These are phyloP conservation scores for Trinorchestia longiramus DNA, from an alignment of 1,140 invertebrate genomes.

Conservation along the genomic window DNA sequence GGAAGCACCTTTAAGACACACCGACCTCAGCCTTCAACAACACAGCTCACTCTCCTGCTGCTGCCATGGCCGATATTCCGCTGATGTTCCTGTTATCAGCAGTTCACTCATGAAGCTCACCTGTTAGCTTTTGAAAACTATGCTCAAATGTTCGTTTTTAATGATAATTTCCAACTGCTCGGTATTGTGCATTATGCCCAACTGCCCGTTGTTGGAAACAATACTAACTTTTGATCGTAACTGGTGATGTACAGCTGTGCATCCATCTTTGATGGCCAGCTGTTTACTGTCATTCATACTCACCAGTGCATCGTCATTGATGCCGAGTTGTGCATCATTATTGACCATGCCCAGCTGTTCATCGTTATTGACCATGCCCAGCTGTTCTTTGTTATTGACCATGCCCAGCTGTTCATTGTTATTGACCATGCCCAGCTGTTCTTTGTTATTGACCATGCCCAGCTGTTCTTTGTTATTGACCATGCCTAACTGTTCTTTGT, in stretches of 20 bases:
- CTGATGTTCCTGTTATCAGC: no score
- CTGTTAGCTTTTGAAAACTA: not conserved
- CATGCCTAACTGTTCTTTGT: no score
- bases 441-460: no score
- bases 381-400: no score
- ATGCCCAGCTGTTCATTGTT: no score
- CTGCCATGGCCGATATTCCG: not conserved
- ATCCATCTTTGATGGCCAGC: not conserved
- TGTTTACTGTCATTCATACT: not conserved
- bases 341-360: no score
- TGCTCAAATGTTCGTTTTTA: not conserved
- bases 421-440: no score
- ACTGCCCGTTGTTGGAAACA: not conserved
- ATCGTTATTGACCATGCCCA: no score
- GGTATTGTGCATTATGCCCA: not conserved
- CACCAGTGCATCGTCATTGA: no score
- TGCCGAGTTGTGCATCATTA: no score
- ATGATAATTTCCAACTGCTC: not conserved
- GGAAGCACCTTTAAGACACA: conserved; percentile 49
- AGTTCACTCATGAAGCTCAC: no score
- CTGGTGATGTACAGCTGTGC: not conserved
- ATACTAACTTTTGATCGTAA: not conserved
- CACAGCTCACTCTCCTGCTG: not conserved
- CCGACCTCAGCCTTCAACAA: not conserved
- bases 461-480: no score